Base-by-base conservation (phyloP, 2,888 invertebrate species). In the Nomada hirtipes region DNA sequence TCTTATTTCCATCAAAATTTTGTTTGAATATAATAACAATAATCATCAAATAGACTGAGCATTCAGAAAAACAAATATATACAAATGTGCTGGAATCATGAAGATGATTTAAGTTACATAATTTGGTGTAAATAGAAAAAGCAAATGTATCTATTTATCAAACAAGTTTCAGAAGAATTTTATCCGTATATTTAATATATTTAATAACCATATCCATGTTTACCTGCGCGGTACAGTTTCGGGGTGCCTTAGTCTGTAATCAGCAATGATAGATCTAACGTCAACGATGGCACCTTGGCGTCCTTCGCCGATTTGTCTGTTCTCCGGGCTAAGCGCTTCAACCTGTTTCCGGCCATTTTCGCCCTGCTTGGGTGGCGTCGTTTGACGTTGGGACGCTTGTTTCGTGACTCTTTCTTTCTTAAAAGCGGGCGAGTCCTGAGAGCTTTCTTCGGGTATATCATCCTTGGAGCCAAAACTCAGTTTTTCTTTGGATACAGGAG, bases 231-330 rank as follows among this genome's bases (percentile, higher is more conserved):
- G 97, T 0, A 96, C 96, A 4, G 96, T 94, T 86, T 97, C 97
- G 0, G 97, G 97, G 93, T 97, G 97, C 85, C 96, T 95, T 84
- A 97, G 96, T 85, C 97, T 95, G 91, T 97, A 97, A 91, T 97
- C 97, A 0, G 97, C 97, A 90, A 97, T 97, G 75, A 97, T 97
- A 4, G 97, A 97, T 91, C 97, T 96, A 0, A 97, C 97, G 92
- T 98, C 97, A 79, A 97, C 96, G n/a, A 97, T 96, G 0, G 97
- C 96, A 0, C 97, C 96, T 91, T 97, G 97, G 0, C 96, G 94
- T 0, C 97, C 97, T 94, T 95, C 96, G 0, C 95, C 95, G 75
- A 96, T 93, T 76, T 96, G 95, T 18, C 96, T 95, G 85, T 96
- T 96, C 92, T 95, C 95, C 9, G 92, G 90, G 20, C 90, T 91